Evolutionary conservation across 2,113 vertebrate genomes (phyloP).

Genomic region (Saiga tatarica): DNA sequence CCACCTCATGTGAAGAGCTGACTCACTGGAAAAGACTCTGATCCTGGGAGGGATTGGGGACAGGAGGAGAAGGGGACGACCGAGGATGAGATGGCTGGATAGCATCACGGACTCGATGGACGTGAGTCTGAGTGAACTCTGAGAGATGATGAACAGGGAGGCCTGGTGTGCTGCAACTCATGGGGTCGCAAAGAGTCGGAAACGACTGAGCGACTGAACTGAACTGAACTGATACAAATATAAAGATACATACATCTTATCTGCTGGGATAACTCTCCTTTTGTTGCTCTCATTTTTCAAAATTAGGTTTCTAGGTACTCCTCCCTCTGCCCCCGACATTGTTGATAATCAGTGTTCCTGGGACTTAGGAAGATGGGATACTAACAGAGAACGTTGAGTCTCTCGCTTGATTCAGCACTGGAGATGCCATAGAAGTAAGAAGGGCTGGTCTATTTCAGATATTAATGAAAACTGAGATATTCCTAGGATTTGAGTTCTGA

Average conservation of each 20-base stretch:
- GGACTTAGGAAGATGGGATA: not conserved
- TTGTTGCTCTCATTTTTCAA: not conserved
- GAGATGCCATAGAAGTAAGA: not conserved
- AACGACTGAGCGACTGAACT: too few relatives aligned
- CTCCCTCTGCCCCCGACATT: fast-evolving
- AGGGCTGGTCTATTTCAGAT: not conserved
- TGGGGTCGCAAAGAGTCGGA: too few relatives aligned
- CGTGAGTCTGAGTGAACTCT: too few relatives aligned
- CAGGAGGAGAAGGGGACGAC: too few relatives aligned
- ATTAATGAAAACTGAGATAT: not conserved
- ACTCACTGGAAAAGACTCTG: too few relatives aligned
- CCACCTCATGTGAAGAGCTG: too few relatives aligned
- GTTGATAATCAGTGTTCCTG: not conserved
- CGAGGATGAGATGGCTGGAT: too few relatives aligned
- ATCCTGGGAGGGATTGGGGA: too few relatives aligned
- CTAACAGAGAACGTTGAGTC: not conserved
- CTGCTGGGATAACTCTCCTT: not conserved
- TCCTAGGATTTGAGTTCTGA: not conserved
- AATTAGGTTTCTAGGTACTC: not conserved
- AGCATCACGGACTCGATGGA: too few relatives aligned
- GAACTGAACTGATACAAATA: not conserved
- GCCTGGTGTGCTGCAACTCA: too few relatives aligned
- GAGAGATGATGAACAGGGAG: too few relatives aligned
- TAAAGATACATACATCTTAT: not conserved
- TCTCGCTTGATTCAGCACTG: not conserved